Conservation (phyloP, 2,797 vertebrate species). For the Hyperoplus lanceolatus region DNA sequence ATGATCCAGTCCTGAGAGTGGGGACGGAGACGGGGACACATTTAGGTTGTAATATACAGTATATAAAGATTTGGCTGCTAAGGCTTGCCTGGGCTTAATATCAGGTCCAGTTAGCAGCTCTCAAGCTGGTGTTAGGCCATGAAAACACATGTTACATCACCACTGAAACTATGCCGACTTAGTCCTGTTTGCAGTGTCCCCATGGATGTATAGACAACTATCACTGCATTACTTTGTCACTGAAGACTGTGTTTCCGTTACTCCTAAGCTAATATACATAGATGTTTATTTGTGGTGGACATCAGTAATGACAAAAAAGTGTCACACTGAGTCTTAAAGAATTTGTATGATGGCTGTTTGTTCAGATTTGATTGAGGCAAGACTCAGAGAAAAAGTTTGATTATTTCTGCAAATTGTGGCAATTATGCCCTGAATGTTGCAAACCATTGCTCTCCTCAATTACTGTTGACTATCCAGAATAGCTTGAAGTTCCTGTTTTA, state of each 20-base stretch:
- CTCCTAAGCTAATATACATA: neutral
- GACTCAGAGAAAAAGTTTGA: neutral
- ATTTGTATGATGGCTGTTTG: neutral
- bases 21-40: slow-evolving; percentile 12
- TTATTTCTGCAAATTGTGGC: neutral
- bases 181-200: neutral
- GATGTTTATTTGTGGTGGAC: neutral
- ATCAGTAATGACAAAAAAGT: neutral
- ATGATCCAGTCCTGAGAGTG: slow-evolving; percentile 96
- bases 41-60: neutral
- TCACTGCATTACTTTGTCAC: neutral
- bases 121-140: neutral
- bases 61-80: neutral
- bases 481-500: no score
- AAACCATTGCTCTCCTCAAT: no score
- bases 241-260: neutral
- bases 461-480: no score
- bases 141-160: neutral
- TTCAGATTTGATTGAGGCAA: neutral
- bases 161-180: no score
- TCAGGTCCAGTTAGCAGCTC: neutral
- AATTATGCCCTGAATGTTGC: neutral
- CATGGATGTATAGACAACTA: neutral
- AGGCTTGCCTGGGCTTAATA: neutral
- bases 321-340: neutral